Base-by-base conservation (phyloP, 2,113 vertebrate species). In the Andinoacara biseriatus region DNA sequence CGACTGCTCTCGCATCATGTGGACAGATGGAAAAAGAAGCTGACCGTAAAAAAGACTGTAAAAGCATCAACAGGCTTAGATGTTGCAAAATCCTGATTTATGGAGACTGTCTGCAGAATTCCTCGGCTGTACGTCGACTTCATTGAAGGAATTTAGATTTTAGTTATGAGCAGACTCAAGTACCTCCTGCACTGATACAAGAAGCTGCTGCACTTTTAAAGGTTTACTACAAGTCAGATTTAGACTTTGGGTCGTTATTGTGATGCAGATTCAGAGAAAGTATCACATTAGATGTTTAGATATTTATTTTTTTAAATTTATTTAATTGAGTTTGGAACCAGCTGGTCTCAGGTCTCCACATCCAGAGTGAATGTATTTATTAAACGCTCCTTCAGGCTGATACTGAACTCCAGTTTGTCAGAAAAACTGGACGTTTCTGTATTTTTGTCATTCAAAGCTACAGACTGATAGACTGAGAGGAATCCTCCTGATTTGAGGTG, bases 361-460 rank as follows among this genome's bases (percentile, higher is more conserved):
- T 0, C 0, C 62, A 46, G 35, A 43, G 63, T 26, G 40, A 29
- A 26, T 52, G 17, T 10, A 52, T 5, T 69, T 2, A 10, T 0
- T 69, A 49, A 49, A 49, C 17, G 46, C 46, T 49, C 14, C 5
- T 49, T 49, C 5, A 15, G 7, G 40, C 15, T 26, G 22, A 18
- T 18, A 17, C 38, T 26, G 62, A 65, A n/a, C 62, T 65, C 20
- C 13, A 1, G 62, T 17, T 65, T 0, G 0, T 40, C 15, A 65
- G 20, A 0, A 4, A 65, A 65, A 65, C 35, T 65, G 14, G n/a
- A 65, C 40, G n/a, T 63, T 13, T 65, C 13, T 43, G 22, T 65
- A 0, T 43, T 24, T 65, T 7, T 52, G 40, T 65, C 4, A 65
- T 43, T 63, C 22, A 22, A 22, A 40, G 13, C 22, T 43, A 0